Evolutionary conservation across 2,888 invertebrate species (phyloP).

Genomic region (Vesta saturnalis): DNA sequence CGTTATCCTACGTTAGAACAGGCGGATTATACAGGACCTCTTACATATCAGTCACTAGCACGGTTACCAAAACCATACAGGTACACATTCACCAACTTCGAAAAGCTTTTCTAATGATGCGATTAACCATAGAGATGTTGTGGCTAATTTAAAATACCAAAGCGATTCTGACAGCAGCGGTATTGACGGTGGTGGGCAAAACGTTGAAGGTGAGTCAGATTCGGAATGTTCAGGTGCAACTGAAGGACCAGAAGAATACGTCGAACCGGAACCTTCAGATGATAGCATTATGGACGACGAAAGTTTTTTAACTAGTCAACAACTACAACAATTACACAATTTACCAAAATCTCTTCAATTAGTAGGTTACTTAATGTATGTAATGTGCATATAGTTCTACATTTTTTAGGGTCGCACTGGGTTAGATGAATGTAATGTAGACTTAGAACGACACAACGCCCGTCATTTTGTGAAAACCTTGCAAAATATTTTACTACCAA

Average conservation of each 20-base stretch:
- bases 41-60: conserved; percentile 87
- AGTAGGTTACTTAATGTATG: neutral
- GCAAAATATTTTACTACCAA: conserved; percentile 78
- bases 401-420: conserved; percentile 58
- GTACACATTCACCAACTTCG: conserved; percentile 55
- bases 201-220: conserved; percentile 59
- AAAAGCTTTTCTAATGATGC: neutral
- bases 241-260: conserved; percentile 76
- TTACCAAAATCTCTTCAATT: conserved; percentile 63
- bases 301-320: conserved; percentile 65
- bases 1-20: conserved; percentile 76
- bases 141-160: conserved; percentile 71
- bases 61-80: conserved; percentile 84
- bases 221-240: conserved; percentile 68
- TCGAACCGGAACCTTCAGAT: conserved; percentile 65
- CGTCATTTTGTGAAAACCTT: conserved; percentile 83
- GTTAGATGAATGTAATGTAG: conserved; percentile 77
- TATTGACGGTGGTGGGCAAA: conserved; percentile 61
- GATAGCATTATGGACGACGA: conserved; percentile 85
- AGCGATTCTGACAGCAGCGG: conserved; percentile 70
- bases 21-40: conserved; percentile 84
- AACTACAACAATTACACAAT: conserved; percentile 65
- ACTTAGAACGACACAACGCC: conserved; percentile 85
- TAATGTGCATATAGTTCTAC: neutral
- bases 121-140: conserved; percentile 68